Conservation (phyloP, 2,888 invertebrate genomes). For the Morinoia aosen region DNA sequence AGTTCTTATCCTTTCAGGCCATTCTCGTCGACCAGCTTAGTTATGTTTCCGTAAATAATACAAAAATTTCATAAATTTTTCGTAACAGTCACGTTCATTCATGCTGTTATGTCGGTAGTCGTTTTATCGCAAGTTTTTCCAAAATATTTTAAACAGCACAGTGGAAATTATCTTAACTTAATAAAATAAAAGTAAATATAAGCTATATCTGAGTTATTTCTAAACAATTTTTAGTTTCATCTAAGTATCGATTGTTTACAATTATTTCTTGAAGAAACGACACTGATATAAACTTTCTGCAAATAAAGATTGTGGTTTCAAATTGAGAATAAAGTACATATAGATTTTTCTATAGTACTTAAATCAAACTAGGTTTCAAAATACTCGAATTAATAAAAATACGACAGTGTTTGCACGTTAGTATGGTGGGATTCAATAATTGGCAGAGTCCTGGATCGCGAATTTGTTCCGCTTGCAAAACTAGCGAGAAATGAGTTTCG, state of each 20-base stretch:
- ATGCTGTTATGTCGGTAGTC: neutral
- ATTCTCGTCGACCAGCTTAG: neutral
- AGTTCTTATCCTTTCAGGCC: neutral
- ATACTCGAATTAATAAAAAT: neutral
- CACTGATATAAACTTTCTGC: neutral
- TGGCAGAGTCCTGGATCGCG: neutral
- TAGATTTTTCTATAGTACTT: neutral
- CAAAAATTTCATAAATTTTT: neutral
- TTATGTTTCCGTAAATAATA: neutral
- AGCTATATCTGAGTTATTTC: neutral
- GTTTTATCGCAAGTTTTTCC: neutral
- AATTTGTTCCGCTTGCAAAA: neutral
- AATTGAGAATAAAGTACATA: neutral
- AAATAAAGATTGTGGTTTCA: neutral
- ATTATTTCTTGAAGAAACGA: no score
- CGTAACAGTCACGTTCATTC: neutral
- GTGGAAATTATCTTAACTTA: neutral
- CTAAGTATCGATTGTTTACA: neutral
- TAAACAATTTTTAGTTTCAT: neutral
- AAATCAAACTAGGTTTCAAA: neutral
- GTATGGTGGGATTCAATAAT: neutral
- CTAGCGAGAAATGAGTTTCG: neutral
- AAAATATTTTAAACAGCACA: neutral
- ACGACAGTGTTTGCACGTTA: neutral
- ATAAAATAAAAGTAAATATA: no score